These are phyloP conservation scores for Tiaroga cobitis DNA, from an alignment of 2,797 vertebrate species.

Conservation along the genomic window DNA sequence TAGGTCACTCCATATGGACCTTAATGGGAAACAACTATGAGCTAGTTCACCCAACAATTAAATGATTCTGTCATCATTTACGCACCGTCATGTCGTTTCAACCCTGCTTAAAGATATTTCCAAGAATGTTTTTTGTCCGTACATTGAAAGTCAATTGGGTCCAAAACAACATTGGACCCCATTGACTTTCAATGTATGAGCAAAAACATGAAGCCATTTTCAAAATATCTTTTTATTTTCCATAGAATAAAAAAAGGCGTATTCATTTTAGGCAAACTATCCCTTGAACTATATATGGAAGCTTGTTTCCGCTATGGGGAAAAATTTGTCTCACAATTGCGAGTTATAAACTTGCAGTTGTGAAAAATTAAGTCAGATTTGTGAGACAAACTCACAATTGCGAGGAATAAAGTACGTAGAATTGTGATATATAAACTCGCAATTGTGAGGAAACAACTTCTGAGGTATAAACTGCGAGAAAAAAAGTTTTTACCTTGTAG, in stretches of 20 bases:
- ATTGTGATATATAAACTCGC: not conserved
- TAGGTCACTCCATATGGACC: not conserved
- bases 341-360: not conserved
- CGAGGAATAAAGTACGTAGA: not conserved
- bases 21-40: not conserved
- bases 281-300: not conserved
- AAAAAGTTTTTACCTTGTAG: not conserved
- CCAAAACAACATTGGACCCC: not conserved
- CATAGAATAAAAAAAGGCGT: not conserved
- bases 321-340: not conserved
- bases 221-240: not conserved
- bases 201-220: not conserved
- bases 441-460: not conserved
- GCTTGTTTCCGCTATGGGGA: no score
- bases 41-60: not conserved
- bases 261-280: not conserved
- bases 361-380: not conserved
- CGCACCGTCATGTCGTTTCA: not conserved
- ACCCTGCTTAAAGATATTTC: not conserved
- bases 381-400: not conserved
- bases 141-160: not conserved
- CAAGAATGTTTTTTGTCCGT: not conserved
- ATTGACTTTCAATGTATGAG: not conserved
- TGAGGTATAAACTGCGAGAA: not conserved
- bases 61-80: not conserved